These are phyloP conservation scores for Tetragnatha montana DNA, from an alignment of 2,888 invertebrate genomes.

Conservation along the genomic window DNA sequence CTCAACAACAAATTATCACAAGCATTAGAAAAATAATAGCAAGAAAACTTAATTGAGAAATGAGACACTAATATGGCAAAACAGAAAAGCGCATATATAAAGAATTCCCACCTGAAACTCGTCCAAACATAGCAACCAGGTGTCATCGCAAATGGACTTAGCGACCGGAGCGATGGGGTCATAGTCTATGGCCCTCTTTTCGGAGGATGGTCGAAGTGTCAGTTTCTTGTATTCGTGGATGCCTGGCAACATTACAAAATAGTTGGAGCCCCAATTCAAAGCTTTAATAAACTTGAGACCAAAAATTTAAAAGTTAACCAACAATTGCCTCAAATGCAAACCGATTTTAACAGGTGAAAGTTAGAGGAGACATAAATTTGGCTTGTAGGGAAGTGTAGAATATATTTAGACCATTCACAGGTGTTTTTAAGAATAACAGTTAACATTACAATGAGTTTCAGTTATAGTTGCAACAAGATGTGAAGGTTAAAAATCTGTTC, in stretches of 20 bases:
- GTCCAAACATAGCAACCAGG: constrained; percentile 97
- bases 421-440: too few species aligned
- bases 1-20: too few species aligned
- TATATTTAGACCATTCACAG: too few species aligned
- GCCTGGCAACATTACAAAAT: constrained; percentile 77
- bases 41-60: too few species aligned
- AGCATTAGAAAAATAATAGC: too few species aligned
- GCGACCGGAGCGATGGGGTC: constrained; percentile 98
- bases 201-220: constrained; percentile 77
- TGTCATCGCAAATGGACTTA: constrained; percentile 86
- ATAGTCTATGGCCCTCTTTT: constrained; percentile 79
- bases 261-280: background rate
- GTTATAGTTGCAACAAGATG: too few species aligned
- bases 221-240: constrained; percentile 89
- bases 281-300: background rate
- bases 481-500: too few species aligned
- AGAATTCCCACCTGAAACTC: constrained; percentile 88
- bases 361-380: too few species aligned
- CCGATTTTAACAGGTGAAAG: background rate
- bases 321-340: background rate
- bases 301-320: background rate
- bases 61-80: too few species aligned
- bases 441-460: too few species aligned
- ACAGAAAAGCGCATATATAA: too few species aligned
- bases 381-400: too few species aligned